A percentile compares a stretch with the other conserved stretches of the same genome.
Conservation (phyloP, 2,888 invertebrate species). For the Apoda limacodes region DNA sequence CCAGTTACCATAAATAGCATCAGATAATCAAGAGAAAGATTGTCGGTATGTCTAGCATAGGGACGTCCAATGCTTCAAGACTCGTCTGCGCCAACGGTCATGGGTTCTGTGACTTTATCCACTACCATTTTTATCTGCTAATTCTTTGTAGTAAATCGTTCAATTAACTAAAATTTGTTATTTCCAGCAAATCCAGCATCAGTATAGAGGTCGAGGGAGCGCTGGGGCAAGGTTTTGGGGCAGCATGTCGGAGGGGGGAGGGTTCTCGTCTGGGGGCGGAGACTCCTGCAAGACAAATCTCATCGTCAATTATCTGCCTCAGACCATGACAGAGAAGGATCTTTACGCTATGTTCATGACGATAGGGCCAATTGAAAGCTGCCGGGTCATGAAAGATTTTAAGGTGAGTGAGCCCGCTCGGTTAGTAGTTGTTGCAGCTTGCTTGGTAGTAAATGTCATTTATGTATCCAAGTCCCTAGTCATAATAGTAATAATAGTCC, state of each 20-base stretch:
- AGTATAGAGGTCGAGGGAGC: constrained; percentile 48
- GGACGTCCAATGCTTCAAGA: no score
- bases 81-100: no score
- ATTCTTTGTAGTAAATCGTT: constrained; percentile 2
- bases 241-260: constrained; percentile 62
- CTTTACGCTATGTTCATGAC: constrained; percentile 89
- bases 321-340: constrained; percentile 92
- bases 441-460: no score
- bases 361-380: constrained; percentile 90
- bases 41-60: no score
- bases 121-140: constrained; percentile 5
- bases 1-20: no score
- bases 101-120: no score
- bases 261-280: constrained; percentile 51
- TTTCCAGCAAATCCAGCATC: constrained; percentile 62
- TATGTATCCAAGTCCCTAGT: no score
- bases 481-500: no score
- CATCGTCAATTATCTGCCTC: constrained; percentile 96
- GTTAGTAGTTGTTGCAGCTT: no score
- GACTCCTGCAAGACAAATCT: constrained; percentile 79
- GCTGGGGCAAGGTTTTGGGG: constrained; percentile 48
- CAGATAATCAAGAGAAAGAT: no score
- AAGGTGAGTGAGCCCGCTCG: no score
- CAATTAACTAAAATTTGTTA: no score
- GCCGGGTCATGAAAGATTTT: constrained; percentile 91